Conservation (phyloP, 1,140 invertebrate genomes). For the Magallana ariakensis region DNA sequence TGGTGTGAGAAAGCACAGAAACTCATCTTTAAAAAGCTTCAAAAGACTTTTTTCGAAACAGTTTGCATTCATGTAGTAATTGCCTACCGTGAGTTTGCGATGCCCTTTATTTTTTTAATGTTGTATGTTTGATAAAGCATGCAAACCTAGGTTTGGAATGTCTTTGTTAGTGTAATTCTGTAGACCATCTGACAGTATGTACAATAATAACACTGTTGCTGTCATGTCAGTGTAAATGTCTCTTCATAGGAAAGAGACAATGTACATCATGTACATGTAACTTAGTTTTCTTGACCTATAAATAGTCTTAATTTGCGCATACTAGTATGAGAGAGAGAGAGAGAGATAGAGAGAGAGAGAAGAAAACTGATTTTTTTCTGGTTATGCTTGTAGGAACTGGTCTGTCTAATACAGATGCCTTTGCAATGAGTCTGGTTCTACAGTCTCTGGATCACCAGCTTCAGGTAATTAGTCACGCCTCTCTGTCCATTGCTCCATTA, state of each 20-base stretch:
- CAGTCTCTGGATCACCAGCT: slow-evolving; percentile 86
- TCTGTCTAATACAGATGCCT: slow-evolving; percentile 53
- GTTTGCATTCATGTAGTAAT: neutral
- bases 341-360: neutral
- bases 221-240: too few species aligned
- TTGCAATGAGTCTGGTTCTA: slow-evolving; percentile 80
- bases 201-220: too few species aligned
- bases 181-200: too few species aligned
- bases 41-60: too few species aligned
- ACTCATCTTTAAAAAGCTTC: neutral
- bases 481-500: too few species aligned
- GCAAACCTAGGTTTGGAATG: neutral
- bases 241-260: too few species aligned
- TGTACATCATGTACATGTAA: too few species aligned
- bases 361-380: neutral
- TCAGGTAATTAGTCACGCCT: slow-evolving; percentile 57
- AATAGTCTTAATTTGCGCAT: neutral
- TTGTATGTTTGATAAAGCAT: slow-evolving; percentile 4
- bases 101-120: neutral
- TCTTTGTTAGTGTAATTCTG: neutral
- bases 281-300: neutral
- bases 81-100: neutral
- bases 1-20: neutral
- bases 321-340: neutral
- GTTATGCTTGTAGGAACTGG: slow-evolving; percentile 49